phyloP scores from a whole-genome alignment of 1,140 invertebrate species.

The Camponotus pennsylvanicus region DNA sequence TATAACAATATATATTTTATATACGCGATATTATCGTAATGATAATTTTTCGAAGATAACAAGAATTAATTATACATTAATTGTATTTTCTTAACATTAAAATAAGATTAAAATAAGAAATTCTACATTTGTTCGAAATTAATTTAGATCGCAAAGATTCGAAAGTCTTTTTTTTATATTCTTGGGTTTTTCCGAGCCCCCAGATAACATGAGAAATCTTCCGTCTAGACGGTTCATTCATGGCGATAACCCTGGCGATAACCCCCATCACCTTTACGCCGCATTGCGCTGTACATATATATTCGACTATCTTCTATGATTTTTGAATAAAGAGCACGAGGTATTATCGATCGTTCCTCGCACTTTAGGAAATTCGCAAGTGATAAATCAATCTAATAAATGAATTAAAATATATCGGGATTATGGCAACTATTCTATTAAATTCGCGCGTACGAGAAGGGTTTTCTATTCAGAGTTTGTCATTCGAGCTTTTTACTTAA shows the following conservation, averaged over 20 bases:
- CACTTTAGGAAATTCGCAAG: slow-evolving; percentile 15
- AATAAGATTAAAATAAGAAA: background rate
- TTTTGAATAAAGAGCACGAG: slow-evolving; percentile 41
- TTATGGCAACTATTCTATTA: background rate
- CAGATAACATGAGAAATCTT: background rate
- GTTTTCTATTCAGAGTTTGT: background rate
- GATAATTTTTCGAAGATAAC: no score
- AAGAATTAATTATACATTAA: no score
- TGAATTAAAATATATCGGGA: background rate
- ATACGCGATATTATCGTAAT: background rate
- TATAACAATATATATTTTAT: background rate
- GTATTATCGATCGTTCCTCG: slow-evolving; percentile 39
- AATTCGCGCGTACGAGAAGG: background rate
- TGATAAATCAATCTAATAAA: slow-evolving; percentile 31
- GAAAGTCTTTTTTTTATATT: background rate
- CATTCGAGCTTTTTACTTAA: background rate
- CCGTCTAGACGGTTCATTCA: background rate
- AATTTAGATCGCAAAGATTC: background rate
- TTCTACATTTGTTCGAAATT: background rate
- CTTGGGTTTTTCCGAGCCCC: background rate
- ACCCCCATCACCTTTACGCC: slow-evolving; percentile 29
- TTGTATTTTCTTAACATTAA: no score
- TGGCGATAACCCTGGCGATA: background rate
- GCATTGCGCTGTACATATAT: slow-evolving; percentile 63
- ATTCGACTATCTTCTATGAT: slow-evolving; percentile 28